Evolutionary conservation across 1,140 invertebrate genomes (phyloP), one percentile per base, ranked within the genome.

Genomic region (Drosophila dunni): DNA sequence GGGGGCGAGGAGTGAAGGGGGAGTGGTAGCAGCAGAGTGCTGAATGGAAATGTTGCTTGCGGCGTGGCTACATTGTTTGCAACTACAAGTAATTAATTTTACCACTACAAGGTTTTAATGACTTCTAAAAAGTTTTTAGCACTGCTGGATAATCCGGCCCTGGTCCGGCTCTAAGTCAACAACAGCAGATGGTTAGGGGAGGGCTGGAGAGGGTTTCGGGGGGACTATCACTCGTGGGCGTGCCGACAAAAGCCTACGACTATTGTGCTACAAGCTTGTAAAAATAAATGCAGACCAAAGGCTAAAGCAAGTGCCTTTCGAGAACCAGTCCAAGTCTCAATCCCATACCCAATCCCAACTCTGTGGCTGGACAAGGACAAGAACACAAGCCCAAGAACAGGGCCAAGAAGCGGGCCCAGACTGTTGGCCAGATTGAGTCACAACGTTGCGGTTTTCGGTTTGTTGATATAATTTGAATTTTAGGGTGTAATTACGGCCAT

Each of bases 21-120:
- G 7, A 36, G 58, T n/a, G 7, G n/a, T 15, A 13, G 50, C 11
- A 13, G 29, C 10, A 20, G 33, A 60, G 33, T 8, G 67, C 53
- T 72, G 74, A 76, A 79, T 81, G 85, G 78, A 81, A 89, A 90
- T 77, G 81, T 81, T 90, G 85, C 85, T 90, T 85, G 89, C 81
- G 84, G 89, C 90, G 78, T 79, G 74, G 89, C 79, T 81, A 91
- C 85, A 91, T 91, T 91, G 90, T 90, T 90, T 86, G 79, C 85
- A 91, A 91, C 90, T 91, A 91, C 90, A 91, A 91, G 90, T 91
- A 91, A 91, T 91, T 91, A 91, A 91, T 91, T 91, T 91, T 90
- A 91, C 90, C 90, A 91, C 90, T 91, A 91, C 90, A 91, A 91
- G 90, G 81, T 79, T 91, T 91, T 91, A 91, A 91, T 91, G 90